A percentile compares a stretch with the other conserved stretches of the same genome.
These are phyloP conservation scores for Polyommatus iphigenia DNA, from an alignment of 2,888 invertebrate species.

Conservation along the genomic window DNA sequence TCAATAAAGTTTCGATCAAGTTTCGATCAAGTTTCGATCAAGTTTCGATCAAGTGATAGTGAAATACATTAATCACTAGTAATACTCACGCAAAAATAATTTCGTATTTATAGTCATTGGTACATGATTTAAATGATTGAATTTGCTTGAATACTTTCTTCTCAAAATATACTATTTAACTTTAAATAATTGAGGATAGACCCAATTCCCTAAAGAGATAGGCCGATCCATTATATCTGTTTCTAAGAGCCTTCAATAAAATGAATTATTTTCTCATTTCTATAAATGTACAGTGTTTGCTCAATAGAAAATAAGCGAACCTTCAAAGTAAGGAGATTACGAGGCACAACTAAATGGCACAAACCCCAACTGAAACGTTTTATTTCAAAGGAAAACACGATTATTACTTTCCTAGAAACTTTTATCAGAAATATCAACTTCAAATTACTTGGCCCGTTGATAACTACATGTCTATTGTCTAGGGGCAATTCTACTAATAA, in stretches of 20 bases:
- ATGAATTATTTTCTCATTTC: not conserved
- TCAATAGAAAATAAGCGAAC: not conserved
- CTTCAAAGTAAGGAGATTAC: not conserved
- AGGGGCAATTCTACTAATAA: not conserved
- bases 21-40: too few species aligned
- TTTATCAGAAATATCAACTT: not conserved
- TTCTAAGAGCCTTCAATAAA: not conserved
- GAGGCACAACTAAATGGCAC: not conserved
- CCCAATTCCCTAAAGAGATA: not conserved
- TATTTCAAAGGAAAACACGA: not conserved
- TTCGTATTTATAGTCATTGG: too few species aligned
- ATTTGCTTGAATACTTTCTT: not conserved
- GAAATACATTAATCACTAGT: too few species aligned
- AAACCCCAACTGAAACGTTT: slow-evolving; percentile 7
- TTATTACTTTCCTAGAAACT: not conserved
- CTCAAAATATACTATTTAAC: not conserved
- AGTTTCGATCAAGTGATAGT: too few species aligned
- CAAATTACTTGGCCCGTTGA: not conserved
- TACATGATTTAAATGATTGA: not conserved
- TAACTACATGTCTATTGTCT: not conserved
- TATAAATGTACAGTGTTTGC: not conserved
- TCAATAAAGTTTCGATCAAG: too few species aligned
- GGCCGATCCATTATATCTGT: not conserved
- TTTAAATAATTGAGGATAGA: not conserved
- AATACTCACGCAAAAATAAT: not conserved